Evolutionary conservation across 1,140 invertebrate species (phyloP).

Genomic region (Brachionus sp.): DNA sequence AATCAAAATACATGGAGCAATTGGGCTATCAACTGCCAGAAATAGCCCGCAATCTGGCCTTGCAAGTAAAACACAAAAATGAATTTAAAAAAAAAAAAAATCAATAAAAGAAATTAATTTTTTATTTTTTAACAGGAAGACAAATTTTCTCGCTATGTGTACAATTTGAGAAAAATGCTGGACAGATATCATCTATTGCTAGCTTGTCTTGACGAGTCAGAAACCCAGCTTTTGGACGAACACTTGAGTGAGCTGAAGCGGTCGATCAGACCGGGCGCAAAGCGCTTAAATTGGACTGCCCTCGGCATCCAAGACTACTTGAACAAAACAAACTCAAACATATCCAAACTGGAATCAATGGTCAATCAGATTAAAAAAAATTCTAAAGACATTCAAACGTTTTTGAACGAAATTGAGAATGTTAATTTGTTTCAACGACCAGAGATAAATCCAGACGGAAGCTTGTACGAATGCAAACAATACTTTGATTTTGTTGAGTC

Average conservation of each 20-base stretch:
- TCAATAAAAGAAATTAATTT: neutral
- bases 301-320: conserved; percentile 74
- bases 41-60: conserved; percentile 67
- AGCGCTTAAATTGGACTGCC: conserved; percentile 77
- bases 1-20: conserved; percentile 64
- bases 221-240: conserved; percentile 57
- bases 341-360: conserved; percentile 65
- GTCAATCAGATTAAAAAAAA: conserved; percentile 73
- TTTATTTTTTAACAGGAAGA: conserved; percentile 56
- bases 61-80: conserved; percentile 66
- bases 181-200: conserved; percentile 56
- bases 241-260: conserved; percentile 71
- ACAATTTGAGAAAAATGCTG: conserved; percentile 57
- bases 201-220: conserved; percentile 55
- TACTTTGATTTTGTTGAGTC: conserved; percentile 69
- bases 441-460: conserved; percentile 51
- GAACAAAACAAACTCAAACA: conserved; percentile 61
- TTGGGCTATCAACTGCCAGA: conserved; percentile 70
- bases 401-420: conserved; percentile 53
- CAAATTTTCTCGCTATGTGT: conserved; percentile 58
- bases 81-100: neutral
- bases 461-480: conserved; percentile 57
- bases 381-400: conserved; percentile 66
- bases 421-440: conserved; percentile 57
- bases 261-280: conserved; percentile 72